Base-by-base conservation (phyloP, 2,888 invertebrate genomes). In the Cactoblastis cactorum region DNA sequence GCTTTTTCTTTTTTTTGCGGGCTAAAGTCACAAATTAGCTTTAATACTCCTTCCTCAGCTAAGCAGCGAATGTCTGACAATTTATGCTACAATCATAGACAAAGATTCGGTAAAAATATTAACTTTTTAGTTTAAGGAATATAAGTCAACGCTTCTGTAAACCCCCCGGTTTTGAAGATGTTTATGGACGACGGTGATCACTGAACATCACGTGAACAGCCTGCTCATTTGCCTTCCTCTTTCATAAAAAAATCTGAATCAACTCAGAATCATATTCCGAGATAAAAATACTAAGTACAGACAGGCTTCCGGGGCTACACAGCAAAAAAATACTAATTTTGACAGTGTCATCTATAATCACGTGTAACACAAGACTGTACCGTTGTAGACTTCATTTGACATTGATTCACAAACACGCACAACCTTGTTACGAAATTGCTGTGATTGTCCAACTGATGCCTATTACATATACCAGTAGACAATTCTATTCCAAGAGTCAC, bases 361-460 rank as follows among this genome's bases (percentile, higher is more conserved):
- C 5, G 15, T 17, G 15, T 9, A 18, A 17, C 64, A 71, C n/a
- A 73, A 71, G 71, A 62, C 70, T 62, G 65, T 69, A 60, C 61
- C 52, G 59, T 65, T 58, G 52, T 58, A 58, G 61, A 60, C 59
- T 58, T 61, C 70, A 78, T 78, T 78, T 75, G 72, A 69, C 65
- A 78, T 77, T 77, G 77, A 80, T 80, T 80, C 75, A 72, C 63
- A 61, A 55, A 56, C 67, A 72, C 63, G 62, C 55, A 56, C 67
- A 77, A 69, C 74, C 79, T 80, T 77, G 80, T 59, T 55, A 67
- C 63, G 69, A 67, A 72, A 70, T 65, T 62, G 53, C 64, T 64
- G 64, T 70, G 69, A 73, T 74, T 39, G 28, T 35, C 37, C 28
- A 38, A 28, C 14, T 35, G 12, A 32, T 48, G 32, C n/a, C 19